Percentiles rank a stretch among this genome's conserved stretches.
Conservation (phyloP, 1,140 invertebrate genomes). For the Platyscapa corneri region DNA sequence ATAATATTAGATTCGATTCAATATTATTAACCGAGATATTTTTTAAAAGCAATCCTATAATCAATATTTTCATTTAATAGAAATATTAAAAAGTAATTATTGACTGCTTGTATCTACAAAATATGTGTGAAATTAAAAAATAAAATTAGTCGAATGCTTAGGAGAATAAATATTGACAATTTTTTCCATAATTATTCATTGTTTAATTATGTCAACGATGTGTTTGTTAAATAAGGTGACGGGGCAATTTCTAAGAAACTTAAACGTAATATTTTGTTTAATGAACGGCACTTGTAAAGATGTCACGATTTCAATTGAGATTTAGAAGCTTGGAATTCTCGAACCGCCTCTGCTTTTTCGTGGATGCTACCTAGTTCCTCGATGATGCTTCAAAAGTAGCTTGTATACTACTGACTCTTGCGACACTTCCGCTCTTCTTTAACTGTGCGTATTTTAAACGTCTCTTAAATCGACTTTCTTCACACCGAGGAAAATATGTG, state of each 20-base stretch:
- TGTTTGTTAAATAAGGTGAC: conserved; percentile 51
- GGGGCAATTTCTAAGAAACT: conserved; percentile 25
- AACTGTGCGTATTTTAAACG: background rate
- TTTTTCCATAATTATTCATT: conserved; percentile 1
- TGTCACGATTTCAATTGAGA: conserved; percentile 49
- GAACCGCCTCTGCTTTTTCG: conserved; percentile 8
- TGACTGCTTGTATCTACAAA: background rate
- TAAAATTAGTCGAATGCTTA: background rate
- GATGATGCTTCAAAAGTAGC: conserved; percentile 33
- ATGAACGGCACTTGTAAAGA: conserved; percentile 41
- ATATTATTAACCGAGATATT: too few species aligned
- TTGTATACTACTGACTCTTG: background rate
- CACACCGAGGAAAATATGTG: conserved; percentile 9
- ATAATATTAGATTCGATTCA: too few species aligned
- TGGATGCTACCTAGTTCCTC: conserved; percentile 15
- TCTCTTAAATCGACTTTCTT: background rate
- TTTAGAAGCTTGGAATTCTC: conserved; percentile 17
- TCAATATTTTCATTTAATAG: too few species aligned
- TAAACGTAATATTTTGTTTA: conserved; percentile 40
- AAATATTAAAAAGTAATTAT: background rate
- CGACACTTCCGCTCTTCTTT: background rate
- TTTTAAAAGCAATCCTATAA: too few species aligned
- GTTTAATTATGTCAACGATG: conserved; percentile 20
- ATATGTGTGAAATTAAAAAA: background rate
- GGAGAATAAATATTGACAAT: conserved; percentile 27